phyloP scores from a whole-genome alignment of 2,797 vertebrate species.

The Gallinago solitaria region DNA sequence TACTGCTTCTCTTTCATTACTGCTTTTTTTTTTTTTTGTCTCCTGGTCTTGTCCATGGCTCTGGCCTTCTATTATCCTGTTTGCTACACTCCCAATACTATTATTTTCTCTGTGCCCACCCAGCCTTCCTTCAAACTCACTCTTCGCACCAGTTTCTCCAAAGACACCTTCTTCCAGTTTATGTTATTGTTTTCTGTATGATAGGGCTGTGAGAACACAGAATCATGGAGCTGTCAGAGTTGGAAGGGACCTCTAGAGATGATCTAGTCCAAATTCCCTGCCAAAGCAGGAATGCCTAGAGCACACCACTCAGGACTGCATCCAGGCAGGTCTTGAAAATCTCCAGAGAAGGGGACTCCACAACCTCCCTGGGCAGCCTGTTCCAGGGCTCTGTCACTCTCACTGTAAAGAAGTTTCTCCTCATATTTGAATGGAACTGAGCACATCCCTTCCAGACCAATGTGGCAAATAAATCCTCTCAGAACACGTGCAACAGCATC shows the following conservation, averaged over 20 bases:
- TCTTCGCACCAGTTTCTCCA: background rate
- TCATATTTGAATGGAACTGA: background rate
- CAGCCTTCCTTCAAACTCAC: background rate
- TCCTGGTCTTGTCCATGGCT: background rate
- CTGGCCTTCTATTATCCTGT: accelerated
- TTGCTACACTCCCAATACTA: background rate
- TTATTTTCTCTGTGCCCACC: background rate
- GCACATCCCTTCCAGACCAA: background rate
- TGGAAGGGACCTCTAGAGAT: too few species aligned
- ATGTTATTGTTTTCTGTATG: background rate
- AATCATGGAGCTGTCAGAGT: too few species aligned
- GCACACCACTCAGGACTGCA: too few species aligned
- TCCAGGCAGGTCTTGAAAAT: too few species aligned
- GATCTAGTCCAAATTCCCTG: too few species aligned
- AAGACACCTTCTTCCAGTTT: background rate
- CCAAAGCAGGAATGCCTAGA: too few species aligned
- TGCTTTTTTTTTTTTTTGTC: background rate
- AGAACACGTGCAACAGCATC: background rate
- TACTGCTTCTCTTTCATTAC: background rate
- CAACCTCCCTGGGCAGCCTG: too few species aligned
- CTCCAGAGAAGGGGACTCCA: too few species aligned
- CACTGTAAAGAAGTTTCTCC: too few species aligned
- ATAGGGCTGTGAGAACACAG: accelerated
- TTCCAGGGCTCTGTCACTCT: too few species aligned
- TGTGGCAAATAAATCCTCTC: background rate